Base-by-base conservation (phyloP, 2,888 invertebrate species). In the Homarus gammarus region DNA sequence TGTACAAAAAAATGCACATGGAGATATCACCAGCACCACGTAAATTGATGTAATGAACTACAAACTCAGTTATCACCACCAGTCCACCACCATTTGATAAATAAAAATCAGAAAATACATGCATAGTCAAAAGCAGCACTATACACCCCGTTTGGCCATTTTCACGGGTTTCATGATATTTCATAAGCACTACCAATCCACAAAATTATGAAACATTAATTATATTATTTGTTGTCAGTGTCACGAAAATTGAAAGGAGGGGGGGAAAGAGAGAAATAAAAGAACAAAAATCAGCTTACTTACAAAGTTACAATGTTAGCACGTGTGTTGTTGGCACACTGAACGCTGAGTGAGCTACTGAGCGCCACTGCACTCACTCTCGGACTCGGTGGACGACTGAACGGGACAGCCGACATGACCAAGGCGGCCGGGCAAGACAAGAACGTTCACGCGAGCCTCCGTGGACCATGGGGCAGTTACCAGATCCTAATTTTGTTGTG, bases 61-160 rank as follows among this genome's bases (percentile, higher is more conserved):
- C 72, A 73, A 73, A n/a, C 72, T 73, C 72, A 73, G 38, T 73
- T 73, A 73, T 36, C 72, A 73, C 72, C 72, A 73, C 72, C 72
- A 73, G 72, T 73, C 72, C 72, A 73, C 72, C 72, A 73, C 3
- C 75, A 75, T n/a, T 40, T 40, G 36, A 72, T 72, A 33, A 72
- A 72, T n/a, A 36, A 72, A 72, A 36, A 72, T 38, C 36, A 72
- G 72, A 72, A 72, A 72, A 72, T 72, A 72, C 36, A 72, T 72
- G 36, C 72, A 72, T 70, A 70, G 33, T 72, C 72, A 72, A 72
- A 72, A 36, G 36, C 72, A 72, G 36, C 72, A 72, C 72, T 36
- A 72, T 36, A 72, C 72, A 72, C 2, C 70, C 2, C 70, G 36
- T 70, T 36, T 72, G 72, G 36, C 33, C 72, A 72, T 72, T 36